Evolutionary conservation across 2,113 vertebrate genomes (phyloP).

Genomic region (Rostratula benghalensis): DNA sequence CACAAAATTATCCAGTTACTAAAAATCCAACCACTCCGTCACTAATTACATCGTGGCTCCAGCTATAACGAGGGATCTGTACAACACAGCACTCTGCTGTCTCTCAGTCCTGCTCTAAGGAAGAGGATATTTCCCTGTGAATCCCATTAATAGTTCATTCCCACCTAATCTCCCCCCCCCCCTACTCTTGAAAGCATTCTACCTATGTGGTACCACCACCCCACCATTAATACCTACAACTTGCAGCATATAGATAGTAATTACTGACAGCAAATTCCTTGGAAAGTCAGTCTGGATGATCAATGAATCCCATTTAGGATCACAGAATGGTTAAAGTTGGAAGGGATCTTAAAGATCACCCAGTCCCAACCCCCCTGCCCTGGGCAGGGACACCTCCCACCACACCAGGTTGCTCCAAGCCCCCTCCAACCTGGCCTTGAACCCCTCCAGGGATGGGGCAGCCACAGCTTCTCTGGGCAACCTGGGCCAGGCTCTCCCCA

Average conservation of each 20-base stretch:
- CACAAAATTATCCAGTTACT: constrained; percentile 32
- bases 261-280: background rate
- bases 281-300: background rate
- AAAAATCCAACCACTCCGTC: constrained; percentile 11
- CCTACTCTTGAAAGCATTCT: background rate
- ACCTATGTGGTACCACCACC: background rate
- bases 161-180: background rate
- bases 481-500: too few relatives aligned
- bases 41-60: constrained; percentile 17
- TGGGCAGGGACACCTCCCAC: too few relatives aligned
- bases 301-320: background rate
- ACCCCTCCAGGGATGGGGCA: too few relatives aligned
- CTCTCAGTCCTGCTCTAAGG: background rate
- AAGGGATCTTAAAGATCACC: too few relatives aligned
- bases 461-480: too few relatives aligned
- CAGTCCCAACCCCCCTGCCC: too few relatives aligned
- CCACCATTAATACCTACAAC: background rate
- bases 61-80: background rate
- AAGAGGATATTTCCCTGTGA: background rate
- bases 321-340: too few relatives aligned
- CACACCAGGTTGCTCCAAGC: too few relatives aligned
- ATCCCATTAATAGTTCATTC: background rate
- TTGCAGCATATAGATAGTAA: background rate
- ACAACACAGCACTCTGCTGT: background rate
- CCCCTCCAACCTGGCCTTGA: too few relatives aligned